These are phyloP conservation scores for Pristionchus mayeri DNA, from an alignment of 2,888 invertebrate genomes.

Conservation along the genomic window DNA sequence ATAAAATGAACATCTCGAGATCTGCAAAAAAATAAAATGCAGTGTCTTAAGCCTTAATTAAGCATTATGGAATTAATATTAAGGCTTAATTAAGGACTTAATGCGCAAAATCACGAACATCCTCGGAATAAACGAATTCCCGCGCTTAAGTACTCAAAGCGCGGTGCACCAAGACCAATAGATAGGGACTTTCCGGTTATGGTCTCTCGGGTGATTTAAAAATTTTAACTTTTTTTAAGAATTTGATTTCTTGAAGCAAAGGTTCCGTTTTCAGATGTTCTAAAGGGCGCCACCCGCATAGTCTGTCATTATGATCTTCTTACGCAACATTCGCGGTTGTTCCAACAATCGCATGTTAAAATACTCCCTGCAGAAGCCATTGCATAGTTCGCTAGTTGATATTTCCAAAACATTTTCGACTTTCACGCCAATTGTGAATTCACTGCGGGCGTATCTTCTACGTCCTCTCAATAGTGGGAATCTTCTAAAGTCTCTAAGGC, in stretches of 20 bases:
- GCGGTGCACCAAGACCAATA: background rate
- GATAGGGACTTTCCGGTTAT: background rate
- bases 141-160: background rate
- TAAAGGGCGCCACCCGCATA: background rate
- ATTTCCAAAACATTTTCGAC: conserved; percentile 6
- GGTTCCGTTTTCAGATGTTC: background rate
- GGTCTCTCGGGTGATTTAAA: background rate
- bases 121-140: background rate
- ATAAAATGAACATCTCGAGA: too few species aligned
- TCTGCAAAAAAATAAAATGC: too few species aligned
- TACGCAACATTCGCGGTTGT: too few species aligned
- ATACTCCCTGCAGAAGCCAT: background rate
- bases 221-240: background rate
- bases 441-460: background rate
- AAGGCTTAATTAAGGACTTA: too few species aligned
- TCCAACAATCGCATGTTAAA: background rate
- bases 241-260: too few species aligned
- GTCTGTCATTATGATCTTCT: background rate
- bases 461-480: background rate
- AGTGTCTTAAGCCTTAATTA: too few species aligned
- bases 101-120: too few species aligned
- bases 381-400: background rate
- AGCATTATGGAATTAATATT: too few species aligned
- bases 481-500: background rate
- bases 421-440: conserved; percentile 4